Base-by-base conservation (phyloP, 2,888 invertebrate species). In the Sepiola atlantica region DNA sequence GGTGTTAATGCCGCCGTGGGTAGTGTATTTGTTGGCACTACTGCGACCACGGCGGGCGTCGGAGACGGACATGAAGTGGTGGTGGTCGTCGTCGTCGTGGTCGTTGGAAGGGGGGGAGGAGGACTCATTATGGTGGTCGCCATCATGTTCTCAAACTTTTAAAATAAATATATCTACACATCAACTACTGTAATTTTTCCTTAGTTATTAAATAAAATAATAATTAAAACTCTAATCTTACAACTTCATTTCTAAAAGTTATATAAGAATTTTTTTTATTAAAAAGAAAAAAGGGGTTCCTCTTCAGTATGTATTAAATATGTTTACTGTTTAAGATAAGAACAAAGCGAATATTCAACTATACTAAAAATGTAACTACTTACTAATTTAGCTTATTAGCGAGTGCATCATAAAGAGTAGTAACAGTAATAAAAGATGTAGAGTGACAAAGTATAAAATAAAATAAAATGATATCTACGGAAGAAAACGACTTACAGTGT, bases 1-100 rank as follows among this genome's bases (percentile, higher is more conserved):
- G 93, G 93, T 35, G 93, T 55, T 93, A 93, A 57, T 57, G 93
- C 93, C 55, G 93, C 55, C 35, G 55, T 45, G 18, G 93, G 57
- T 93, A 28, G 54, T 21, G 55, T 54, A 92, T 45, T 92, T 28
- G 92, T 92, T 92, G 92, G n/a, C 28, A 54, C 54, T 35, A 54
- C 92, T 45, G 92, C 90, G n/a, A n/a, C 91, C 92, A 92, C 16
- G 54, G 92, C 92, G 92, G 92, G 45, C 45, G 92, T 16, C 16
- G 91, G 45, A 24, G 91, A 91, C 35, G 91, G 35, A 21, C 35
- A 92, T 3, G 92, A 92, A 54, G 92, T 14, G 24, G 92, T 54
- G n/a, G 90, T 21, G 28, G 90, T 28, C 35, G 28, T 90, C 35
- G 28, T 24, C 16, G 90, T 32, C 35, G 90, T 32, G 0, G 90